Conservation (phyloP, 2,797 vertebrate species). For the Sebastes elongatus region DNA sequence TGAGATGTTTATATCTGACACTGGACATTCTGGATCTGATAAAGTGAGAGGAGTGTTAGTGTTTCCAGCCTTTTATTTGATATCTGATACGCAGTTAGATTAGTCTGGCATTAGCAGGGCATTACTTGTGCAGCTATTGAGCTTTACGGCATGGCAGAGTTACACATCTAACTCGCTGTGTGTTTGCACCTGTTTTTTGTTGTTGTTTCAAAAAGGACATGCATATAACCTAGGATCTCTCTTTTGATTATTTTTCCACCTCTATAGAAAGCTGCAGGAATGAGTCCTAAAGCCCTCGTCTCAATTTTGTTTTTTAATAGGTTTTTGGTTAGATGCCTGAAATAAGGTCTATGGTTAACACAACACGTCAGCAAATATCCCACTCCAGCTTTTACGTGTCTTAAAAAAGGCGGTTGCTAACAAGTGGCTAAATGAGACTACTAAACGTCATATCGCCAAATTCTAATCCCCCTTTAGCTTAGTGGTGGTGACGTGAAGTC, state of each 20-base stretch:
- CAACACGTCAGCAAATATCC: no score
- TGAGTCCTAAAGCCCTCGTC: no score
- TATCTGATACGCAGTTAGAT: background rate
- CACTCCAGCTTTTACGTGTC: no score
- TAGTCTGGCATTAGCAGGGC: background rate
- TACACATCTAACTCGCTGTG: background rate
- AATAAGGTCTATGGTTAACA: no score
- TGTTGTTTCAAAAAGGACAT: background rate
- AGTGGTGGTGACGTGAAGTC: no score
- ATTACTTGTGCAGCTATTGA: background rate
- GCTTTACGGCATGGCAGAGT: background rate
- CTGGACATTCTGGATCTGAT: background rate
- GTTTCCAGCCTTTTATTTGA: background rate
- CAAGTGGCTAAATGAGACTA: no score
- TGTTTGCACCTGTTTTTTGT: constrained; percentile 9
- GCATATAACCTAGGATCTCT: background rate
- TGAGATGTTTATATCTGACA: background rate
- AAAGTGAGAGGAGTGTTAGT: background rate
- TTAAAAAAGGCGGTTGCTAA: no score
- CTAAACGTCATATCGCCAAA: no score
- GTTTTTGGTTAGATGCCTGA: no score
- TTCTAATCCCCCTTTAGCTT: no score
- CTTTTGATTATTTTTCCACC: background rate
- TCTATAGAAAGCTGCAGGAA: no score
- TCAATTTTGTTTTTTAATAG: no score